phyloP scores from a whole-genome alignment of 2,888 invertebrate species.

The Tineola bisselliella region DNA sequence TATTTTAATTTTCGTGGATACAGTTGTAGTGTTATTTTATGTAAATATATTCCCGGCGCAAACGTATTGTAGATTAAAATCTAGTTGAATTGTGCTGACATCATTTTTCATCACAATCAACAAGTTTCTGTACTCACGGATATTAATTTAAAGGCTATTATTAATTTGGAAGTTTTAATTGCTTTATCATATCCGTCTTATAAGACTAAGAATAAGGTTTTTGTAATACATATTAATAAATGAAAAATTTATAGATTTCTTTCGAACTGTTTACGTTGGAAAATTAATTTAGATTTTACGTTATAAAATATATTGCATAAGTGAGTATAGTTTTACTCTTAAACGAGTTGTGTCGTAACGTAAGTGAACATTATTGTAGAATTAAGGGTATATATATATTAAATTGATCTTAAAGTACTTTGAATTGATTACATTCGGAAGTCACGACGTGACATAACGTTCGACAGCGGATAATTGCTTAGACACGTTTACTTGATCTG shows the following conservation, averaged over 20 bases:
- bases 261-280: too few species aligned
- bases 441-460: conserved; percentile 13
- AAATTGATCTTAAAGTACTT: not conserved
- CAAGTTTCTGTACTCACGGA: conserved; percentile 16
- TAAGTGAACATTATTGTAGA: not conserved
- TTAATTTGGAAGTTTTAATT: conserved; percentile 15
- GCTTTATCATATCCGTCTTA: conserved; percentile 17
- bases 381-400: not conserved
- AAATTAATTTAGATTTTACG: too few species aligned
- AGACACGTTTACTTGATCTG: not conserved
- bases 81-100: conserved; percentile 16
- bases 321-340: not conserved
- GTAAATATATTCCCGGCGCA: not conserved
- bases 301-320: not conserved
- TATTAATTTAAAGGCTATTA: conserved; percentile 10
- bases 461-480: not conserved
- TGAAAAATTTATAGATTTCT: not conserved
- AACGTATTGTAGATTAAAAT: conserved; percentile 9
- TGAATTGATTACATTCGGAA: not conserved
- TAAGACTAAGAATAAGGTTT: not conserved
- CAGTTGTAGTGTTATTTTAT: not conserved
- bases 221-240: not conserved
- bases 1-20: not conserved
- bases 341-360: not conserved
- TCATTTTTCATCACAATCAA: conserved; percentile 14